Base-by-base conservation (phyloP, 2,797 vertebrate species). In the Chaetodon trifasciatus region DNA sequence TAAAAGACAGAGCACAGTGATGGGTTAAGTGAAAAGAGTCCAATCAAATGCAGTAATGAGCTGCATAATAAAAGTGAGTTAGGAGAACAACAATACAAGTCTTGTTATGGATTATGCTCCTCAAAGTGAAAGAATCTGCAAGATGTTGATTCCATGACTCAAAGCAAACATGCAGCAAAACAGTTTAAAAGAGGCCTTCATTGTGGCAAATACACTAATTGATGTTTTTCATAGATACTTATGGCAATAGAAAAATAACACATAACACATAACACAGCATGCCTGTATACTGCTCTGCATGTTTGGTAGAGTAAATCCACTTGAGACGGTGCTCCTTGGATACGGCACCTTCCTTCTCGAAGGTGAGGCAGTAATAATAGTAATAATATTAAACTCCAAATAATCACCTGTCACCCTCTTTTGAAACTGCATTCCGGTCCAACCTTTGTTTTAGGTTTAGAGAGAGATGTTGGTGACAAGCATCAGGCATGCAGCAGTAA, bases 121-220 rank as follows among this genome's bases (percentile, higher is more conserved):
- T 63, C 2, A 19, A 70, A 84, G 35, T 75, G 40, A 82, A 72
- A 69, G 23, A 70, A 50, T 35, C 17, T 69, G 21, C 39, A 58
- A 72, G 16, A 17, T 46, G 42, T 10, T 68, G 50, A 32, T 46
- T 71, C 39, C 19, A 44, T 17, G 23, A 23, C 3, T 6, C 42
- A 10, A 13, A 57, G 19, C 5, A 37, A 70, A 61, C 21, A 15
- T 50, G 21, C 47, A 15, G 12, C 47, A 23, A 15, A 50, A 47
- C 19, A 40, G 17, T 37, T 12, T 9, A 17, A 61, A 39, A 15
- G 6, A 49, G 35, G 50, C 6, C 44, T 35, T 50, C 6, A 42
- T 32, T 50, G 1, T 23, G 10, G 19, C 12, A 70, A 80, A 72
- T 19, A 66, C n/a, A 52, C 9, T 21, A 49, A 1, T 32, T 49